Evolutionary conservation across 2,888 invertebrate species (phyloP).

Genomic region (Nasonovia ribisnigri): DNA sequence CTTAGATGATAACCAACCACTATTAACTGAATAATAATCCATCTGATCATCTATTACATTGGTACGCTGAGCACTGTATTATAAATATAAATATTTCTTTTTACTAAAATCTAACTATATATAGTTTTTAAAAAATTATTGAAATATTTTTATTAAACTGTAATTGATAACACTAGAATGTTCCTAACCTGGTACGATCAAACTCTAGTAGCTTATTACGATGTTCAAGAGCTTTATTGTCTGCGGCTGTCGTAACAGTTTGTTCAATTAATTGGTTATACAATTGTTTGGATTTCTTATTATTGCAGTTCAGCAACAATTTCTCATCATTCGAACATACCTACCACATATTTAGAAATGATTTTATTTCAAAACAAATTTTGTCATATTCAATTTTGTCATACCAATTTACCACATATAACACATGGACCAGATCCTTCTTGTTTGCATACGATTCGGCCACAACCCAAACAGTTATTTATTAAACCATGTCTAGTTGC

Average conservation of each 20-base stretch:
- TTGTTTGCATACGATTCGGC: slow-evolving; percentile 93
- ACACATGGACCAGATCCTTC: slow-evolving; percentile 98
- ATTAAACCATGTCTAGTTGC: slow-evolving; percentile 90
- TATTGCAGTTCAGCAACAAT: slow-evolving; percentile 66
- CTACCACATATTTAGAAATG: slow-evolving; percentile 49
- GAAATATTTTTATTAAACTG: neutral
- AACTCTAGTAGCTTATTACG: slow-evolving; percentile 86
- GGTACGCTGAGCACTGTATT: slow-evolving; percentile 77
- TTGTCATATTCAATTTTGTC: neutral
- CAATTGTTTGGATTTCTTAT: slow-evolving; percentile 66
- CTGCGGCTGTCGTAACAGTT: slow-evolving; percentile 67
- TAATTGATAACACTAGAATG: neutral
- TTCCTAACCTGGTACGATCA: slow-evolving; percentile 80
- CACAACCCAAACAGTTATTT: slow-evolving; percentile 94
- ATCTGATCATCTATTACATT: slow-evolving; percentile 93
- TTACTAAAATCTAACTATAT: neutral
- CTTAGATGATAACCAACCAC: slow-evolving; percentile 83
- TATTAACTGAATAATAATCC: slow-evolving; percentile 89
- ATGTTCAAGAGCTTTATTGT: slow-evolving; percentile 81
- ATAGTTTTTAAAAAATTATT: neutral
- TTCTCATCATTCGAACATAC: slow-evolving; percentile 67
- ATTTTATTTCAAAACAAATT: neutral
- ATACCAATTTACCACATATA: slow-evolving; percentile 88
- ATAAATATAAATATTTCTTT: neutral
- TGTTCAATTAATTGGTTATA: slow-evolving; percentile 72